phyloP scores from a whole-genome alignment of 92 coral and sea anemone species.

The Paramuricea clavata region DNA sequence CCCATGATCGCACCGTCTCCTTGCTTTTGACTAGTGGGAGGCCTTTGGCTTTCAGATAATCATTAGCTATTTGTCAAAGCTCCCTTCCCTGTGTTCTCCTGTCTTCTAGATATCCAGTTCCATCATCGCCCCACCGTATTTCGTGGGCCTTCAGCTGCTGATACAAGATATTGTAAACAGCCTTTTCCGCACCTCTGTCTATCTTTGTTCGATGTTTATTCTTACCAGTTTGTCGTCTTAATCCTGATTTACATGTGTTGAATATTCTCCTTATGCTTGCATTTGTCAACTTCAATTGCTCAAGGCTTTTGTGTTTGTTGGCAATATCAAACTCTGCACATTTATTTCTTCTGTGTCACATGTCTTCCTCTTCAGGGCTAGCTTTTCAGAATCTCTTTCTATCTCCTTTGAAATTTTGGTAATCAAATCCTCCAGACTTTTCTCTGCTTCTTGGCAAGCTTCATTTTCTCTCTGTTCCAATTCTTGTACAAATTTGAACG shows the following conservation, averaged over 20 bases:
- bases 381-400: slow-evolving; percentile 44
- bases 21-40: slow-evolving; percentile 33
- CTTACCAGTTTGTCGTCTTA: slow-evolving; percentile 62
- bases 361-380: slow-evolving; percentile 60
- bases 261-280: slow-evolving; percentile 37
- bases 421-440: slow-evolving; percentile 55
- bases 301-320: neutral
- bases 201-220: slow-evolving; percentile 48
- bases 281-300: too few relatives aligned
- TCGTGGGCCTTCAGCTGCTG: slow-evolving; percentile 61
- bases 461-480: slow-evolving; percentile 63
- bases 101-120: slow-evolving; percentile 64
- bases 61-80: slow-evolving; percentile 62
- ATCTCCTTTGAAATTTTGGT: slow-evolving; percentile 47
- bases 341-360: slow-evolving; percentile 65
- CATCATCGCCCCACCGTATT: slow-evolving; percentile 69
- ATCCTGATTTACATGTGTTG: slow-evolving; percentile 45
- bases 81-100: slow-evolving; percentile 52
- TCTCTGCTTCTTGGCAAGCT: slow-evolving; percentile 45
- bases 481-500: slow-evolving; percentile 37
- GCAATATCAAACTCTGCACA: slow-evolving; percentile 61
- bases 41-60: slow-evolving; percentile 31
- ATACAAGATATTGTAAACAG: slow-evolving; percentile 60
- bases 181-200: slow-evolving; percentile 67
- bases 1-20: slow-evolving; percentile 68